phyloP scores from a whole-genome alignment of 2,797 vertebrate genomes.

The Galago senegalensis region DNA sequence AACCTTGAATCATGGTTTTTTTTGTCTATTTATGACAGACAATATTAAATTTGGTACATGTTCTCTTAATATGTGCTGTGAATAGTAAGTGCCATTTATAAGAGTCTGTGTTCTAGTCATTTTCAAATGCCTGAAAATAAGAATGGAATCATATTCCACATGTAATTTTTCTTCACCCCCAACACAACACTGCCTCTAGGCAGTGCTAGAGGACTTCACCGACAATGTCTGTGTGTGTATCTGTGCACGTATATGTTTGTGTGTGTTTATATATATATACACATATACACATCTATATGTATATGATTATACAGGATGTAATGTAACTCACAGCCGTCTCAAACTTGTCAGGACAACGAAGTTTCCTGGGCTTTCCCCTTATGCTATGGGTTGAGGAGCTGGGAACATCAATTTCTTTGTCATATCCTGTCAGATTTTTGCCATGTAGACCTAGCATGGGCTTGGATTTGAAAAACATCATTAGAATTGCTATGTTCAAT shows the following conservation, averaged over 20 bases:
- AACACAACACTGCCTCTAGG: too few species aligned
- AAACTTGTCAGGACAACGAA: not conserved
- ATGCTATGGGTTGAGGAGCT: not conserved
- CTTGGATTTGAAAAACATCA: not conserved
- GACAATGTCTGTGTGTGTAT: not conserved
- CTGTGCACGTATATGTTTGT: not conserved
- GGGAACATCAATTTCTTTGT: not conserved
- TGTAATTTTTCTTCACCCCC: too few species aligned
- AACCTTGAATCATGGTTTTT: constrained; percentile 12
- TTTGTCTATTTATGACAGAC: not conserved
- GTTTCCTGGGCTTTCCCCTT: not conserved
- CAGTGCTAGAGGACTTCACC: not conserved
- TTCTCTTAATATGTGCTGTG: not conserved
- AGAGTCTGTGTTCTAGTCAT: not conserved
- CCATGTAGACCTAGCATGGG: not conserved
- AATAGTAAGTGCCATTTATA: not conserved
- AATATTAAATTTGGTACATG: not conserved
- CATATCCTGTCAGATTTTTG: not conserved
- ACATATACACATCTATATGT: not conserved
- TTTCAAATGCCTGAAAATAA: not conserved
- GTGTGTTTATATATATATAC: not conserved
- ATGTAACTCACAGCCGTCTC: not conserved
- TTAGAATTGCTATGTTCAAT: not conserved
- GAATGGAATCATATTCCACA: too few species aligned
- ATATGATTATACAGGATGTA: not conserved